Base-by-base conservation (phyloP, 2,113 vertebrate species). In the Oplegnathus fasciatus region DNA sequence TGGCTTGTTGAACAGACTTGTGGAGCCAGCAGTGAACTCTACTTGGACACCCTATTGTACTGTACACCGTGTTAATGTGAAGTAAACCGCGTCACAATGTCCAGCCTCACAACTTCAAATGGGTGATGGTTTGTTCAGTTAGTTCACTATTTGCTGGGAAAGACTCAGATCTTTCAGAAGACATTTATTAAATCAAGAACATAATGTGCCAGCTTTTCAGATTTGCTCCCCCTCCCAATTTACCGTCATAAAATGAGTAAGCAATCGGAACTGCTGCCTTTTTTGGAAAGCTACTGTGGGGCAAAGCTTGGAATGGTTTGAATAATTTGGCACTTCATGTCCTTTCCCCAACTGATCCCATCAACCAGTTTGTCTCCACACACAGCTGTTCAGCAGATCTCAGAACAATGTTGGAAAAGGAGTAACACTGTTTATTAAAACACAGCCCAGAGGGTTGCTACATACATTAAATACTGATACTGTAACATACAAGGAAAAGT, bases 381-480 rank as follows among this genome's bases (percentile, higher is more conserved):
- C 62, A 40, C 75, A 61, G 70, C 55, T 89, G 76, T 83, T 78
- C 40, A 82, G 44, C 82, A 82, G 60, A 83, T 72, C 40, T 82
- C 75, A 84, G 48, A 85, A 78, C 46, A 84, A 76, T 17, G 44
- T 69, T 69, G 61, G 32, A 80, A 92, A 90, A 89, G 65, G 75
- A 90, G 24, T 20, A 72, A 81, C 82, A 89, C 74, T 60, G 65
- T 89, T 91, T 75, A 89, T 81, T 80, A 86, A 89, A 90, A 88
- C 32, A 78, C 78, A 82, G 66, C 58, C 73, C 70, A 83, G 60
- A 83, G 30, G 34, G 64, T 78, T 73, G 54, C 3, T 77, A 93
- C 64, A 83, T 54, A 92, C 82, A 81, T 91, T 80, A 80, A 90
- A 92, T 84, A 93, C 81, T 69, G 46, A 89, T 70, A 90, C 83